These are phyloP conservation scores for Lophotriccus pileatus DNA, from an alignment of 2,797 vertebrate species.

Conservation along the genomic window DNA sequence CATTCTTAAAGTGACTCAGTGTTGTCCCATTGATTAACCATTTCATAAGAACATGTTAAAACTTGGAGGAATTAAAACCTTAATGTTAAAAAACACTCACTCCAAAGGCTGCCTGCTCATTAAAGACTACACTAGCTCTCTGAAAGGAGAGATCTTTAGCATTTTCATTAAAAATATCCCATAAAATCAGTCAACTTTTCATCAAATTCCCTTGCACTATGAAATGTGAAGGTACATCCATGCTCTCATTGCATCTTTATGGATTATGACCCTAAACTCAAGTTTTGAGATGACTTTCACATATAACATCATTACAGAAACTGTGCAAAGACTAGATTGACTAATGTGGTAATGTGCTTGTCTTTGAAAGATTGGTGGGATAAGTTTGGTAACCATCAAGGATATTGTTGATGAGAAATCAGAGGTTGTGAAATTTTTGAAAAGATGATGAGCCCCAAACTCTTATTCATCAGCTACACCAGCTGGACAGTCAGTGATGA, in stretches of 20 bases:
- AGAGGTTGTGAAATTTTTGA: background rate
- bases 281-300: background rate
- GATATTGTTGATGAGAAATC: background rate
- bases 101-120: background rate
- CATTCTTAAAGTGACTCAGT: background rate
- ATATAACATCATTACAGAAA: background rate
- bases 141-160: background rate
- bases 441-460: background rate
- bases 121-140: background rate
- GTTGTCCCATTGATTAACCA: background rate
- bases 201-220: background rate
- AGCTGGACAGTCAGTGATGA: background rate
- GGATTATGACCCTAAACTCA: background rate
- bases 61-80: background rate
- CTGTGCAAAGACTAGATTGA: background rate
- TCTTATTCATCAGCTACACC: background rate
- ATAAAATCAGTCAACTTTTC: background rate
- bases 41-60: background rate
- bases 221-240: background rate
- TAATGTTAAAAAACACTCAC: background rate
- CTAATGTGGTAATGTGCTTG: background rate
- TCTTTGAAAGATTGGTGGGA: background rate
- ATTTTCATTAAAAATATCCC: background rate
- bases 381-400: background rate
- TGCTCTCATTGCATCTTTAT: background rate